Base-by-base conservation (phyloP, 2,797 vertebrate genomes). In the Enteromius fasciolatus region DNA sequence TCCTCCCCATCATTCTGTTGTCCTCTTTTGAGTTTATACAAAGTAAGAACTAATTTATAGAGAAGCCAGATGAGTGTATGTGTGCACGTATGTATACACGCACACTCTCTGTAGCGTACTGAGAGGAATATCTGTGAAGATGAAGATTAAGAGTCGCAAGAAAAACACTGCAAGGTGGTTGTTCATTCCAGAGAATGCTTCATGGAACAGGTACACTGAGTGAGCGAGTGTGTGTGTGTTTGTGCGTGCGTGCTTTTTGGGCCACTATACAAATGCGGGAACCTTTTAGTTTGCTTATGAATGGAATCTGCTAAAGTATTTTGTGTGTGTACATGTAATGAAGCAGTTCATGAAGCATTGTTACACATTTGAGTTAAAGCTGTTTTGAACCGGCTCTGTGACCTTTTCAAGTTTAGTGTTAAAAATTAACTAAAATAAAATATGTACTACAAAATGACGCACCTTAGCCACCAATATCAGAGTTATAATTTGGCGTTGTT, bases 81-180 rank as follows among this genome's bases (percentile, higher is more conserved):
- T 39, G n/a, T 31, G 54, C 8, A 72, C 17, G 18, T 23, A 63
- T 36, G 20, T 25, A 36, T 4, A 72, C 33, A 52, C 69, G 50
- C 28, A n/a, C 50, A 23, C 63, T 8, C 33, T 54, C 6, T 64
- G 5, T 79, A 48, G 61, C 57, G 25, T 33, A 25, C 18, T n/a
- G 10, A 31, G 17, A 57, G 64, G 57, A 77, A 63, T 76, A 68
- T 10, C 28, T 66, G 48, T n/a, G 63, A 88, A 85, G 69, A 88
- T 88, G 87, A 88, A 88, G 86, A 86, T 88, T 76, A 88, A 85
- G 68, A 77, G 69, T 81, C 33, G 25, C 50, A 88, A 50, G 81
- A 88, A 86, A 76, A 76, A 11, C 75, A 59, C 41, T 7, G 12
- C 69, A 54, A 31, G 50, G 64, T 77, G 80, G 59, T 33, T 75